A percentile compares a stretch with the other conserved stretches of the same genome.
Conservation (phyloP, 2,888 invertebrate genomes). For the Dyspetes luteomarginatus region DNA sequence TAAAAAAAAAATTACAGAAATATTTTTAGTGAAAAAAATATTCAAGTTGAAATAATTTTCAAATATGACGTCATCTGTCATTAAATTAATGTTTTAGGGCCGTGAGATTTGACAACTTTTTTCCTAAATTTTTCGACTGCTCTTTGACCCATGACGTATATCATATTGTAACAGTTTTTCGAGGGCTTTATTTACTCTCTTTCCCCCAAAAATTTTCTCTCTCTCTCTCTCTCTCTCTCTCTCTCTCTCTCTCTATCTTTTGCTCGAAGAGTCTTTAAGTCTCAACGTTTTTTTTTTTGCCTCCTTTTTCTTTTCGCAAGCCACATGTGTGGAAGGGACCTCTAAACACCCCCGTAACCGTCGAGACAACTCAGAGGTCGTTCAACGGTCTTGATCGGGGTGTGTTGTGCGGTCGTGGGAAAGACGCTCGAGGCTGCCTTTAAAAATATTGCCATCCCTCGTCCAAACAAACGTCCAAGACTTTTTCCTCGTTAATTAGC, state of each 20-base stretch:
- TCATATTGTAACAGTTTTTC: conserved; percentile 19
- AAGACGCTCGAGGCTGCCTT: conserved; percentile 68
- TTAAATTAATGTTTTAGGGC: background rate
- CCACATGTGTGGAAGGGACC: conserved; percentile 73
- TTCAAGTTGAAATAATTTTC: background rate
- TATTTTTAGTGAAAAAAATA: background rate
- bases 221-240: background rate
- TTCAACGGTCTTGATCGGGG: conserved; percentile 73
- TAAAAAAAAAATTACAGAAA: background rate
- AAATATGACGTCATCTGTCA: no score
- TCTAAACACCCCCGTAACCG: conserved; percentile 74
- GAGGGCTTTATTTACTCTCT: background rate
- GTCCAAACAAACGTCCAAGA: background rate
- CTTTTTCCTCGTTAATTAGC: conserved; percentile 31
- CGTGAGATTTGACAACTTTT: background rate
- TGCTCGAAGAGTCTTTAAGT: conserved; percentile 57
- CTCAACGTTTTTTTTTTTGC: conserved; percentile 30
- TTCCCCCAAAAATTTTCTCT: background rate
- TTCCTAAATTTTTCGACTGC: background rate
- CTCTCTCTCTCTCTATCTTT: conserved; percentile 13
- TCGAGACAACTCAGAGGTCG: conserved; percentile 55
- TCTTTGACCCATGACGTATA: background rate
- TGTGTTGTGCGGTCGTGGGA: conserved; percentile 76
- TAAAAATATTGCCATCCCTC: conserved; percentile 68
- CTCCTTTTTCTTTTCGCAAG: conserved; percentile 71